phyloP scores from a whole-genome alignment of 37 sponge, comb jelly and placozoan genomes.

The Cliona cf. orientalis region DNA sequence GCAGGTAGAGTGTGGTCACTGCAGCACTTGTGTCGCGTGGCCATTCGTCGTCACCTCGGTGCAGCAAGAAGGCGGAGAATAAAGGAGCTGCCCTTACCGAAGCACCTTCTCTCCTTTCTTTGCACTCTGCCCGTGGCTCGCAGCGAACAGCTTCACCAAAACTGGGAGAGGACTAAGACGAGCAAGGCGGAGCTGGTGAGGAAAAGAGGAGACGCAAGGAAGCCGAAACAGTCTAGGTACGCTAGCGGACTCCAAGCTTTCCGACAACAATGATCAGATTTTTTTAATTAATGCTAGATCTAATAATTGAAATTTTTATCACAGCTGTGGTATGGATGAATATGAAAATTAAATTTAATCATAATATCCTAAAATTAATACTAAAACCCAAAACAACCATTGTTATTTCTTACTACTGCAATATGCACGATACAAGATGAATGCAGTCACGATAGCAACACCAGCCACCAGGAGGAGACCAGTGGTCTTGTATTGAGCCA shows the following conservation, averaged over 20 bases:
- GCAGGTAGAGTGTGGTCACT: conserved; percentile 72
- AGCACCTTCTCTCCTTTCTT: conserved; percentile 63
- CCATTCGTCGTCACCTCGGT: conserved; percentile 58
- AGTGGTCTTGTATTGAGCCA: too few relatives aligned
- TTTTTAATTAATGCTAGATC: too few relatives aligned
- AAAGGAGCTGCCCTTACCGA: conserved; percentile 84
- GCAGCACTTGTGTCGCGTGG: conserved; percentile 72
- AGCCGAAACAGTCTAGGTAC: neutral
- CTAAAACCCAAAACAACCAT: too few relatives aligned
- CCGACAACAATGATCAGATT: neutral
- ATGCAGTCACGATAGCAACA: too few relatives aligned
- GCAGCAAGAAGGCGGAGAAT: conserved; percentile 61
- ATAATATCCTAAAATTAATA: too few relatives aligned
- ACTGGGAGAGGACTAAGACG: conserved; percentile 54
- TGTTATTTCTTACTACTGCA: too few relatives aligned
- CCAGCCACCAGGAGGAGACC: too few relatives aligned
- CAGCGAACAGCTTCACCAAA: conserved; percentile 50
- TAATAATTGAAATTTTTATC: too few relatives aligned
- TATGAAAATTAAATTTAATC: too few relatives aligned
- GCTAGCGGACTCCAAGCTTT: neutral
- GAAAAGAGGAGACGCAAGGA: conserved; percentile 22
- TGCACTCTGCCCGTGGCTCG: conserved; percentile 55
- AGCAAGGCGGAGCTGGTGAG: conserved; percentile 46
- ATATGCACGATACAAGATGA: too few relatives aligned
- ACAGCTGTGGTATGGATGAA: too few relatives aligned